Base-by-base conservation (phyloP, 2,113 vertebrate species). In the Dicentrarchus labrax region DNA sequence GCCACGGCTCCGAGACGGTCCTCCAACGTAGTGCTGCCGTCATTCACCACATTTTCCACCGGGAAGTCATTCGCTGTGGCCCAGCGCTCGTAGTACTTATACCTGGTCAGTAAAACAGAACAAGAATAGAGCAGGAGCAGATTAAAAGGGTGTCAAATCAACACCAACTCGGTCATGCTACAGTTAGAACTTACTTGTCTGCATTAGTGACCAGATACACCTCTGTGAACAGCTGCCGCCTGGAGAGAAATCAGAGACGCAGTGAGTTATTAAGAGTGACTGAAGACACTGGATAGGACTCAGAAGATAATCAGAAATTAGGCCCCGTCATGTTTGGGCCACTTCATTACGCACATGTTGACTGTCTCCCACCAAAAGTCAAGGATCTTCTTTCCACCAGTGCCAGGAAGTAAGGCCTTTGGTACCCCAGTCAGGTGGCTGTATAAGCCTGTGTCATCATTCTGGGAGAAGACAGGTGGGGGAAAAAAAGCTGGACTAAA, bases 341-440 rank as follows among this genome's bases (percentile, higher is more conserved):
- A 36, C 6, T 22, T 51, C 19, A 8, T 47, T 39, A 94, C 96
- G 67, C 76, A 97, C 96, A 91, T 95, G 83, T 96, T 96, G 60
- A 97, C 95, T 0, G 91, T 94, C 90, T 96, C 95, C 96, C 96
- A 97, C 96, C 96, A 97, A 75, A 96, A 97, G 78, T 97, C 96
- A n/a, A 97, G 89, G 64, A 97, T 96, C 86, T 96, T 97, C 90
- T 94, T 96, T 5, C 96, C 96, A 36, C 96, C 95, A 1, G 89
- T 93, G n/a, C 96, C 96, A 61, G 96, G 96, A 17, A 97, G 92
- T 72, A 97, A 76, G 24, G 96, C 96, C 89, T 96, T 96, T 0
- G 96, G 96, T 1, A 97, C 93, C 0, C 95, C 95, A 2, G 90
- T 61, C 62, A 97, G 86, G 82, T 95, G 94, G 72, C 89, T 80